These are phyloP conservation scores for Microtus ochrogaster DNA, from an alignment of 2,113 vertebrate species.

Conservation along the genomic window DNA sequence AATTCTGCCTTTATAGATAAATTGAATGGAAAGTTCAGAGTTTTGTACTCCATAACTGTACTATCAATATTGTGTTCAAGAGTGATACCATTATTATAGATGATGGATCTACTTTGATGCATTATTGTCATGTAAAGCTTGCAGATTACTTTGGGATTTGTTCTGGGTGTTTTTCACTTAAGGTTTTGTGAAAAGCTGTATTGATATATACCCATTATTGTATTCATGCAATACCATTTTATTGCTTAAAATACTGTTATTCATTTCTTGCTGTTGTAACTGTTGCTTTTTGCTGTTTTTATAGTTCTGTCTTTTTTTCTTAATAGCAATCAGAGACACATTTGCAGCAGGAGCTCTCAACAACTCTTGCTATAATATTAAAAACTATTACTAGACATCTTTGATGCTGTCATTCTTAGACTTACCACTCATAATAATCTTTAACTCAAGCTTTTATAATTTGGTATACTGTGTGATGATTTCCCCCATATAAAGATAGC, in stretches of 20 bases:
- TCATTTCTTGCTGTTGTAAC: too few relatives aligned
- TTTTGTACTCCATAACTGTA: neutral
- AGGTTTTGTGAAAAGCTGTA: neutral
- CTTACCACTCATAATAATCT: neutral
- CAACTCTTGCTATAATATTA: neutral
- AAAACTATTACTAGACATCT: neutral
- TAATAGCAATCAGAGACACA: neutral
- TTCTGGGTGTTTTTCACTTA: neutral
- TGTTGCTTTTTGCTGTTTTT: neutral
- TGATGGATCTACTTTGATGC: neutral
- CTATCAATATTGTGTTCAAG: neutral
- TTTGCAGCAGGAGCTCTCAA: neutral
- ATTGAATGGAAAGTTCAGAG: neutral
- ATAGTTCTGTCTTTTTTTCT: neutral
- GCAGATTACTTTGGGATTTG: neutral
- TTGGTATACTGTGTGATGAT: neutral
- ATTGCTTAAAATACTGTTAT: neutral
- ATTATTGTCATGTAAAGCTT: neutral
- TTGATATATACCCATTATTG: neutral
- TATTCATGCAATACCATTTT: neutral
- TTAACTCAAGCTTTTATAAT: neutral
- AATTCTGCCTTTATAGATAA: neutral
- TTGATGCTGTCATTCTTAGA: neutral
- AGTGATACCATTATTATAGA: neutral
- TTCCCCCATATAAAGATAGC: neutral